Conservation (phyloP, 2,888 invertebrate genomes). For the Linyphia triangularis region DNA sequence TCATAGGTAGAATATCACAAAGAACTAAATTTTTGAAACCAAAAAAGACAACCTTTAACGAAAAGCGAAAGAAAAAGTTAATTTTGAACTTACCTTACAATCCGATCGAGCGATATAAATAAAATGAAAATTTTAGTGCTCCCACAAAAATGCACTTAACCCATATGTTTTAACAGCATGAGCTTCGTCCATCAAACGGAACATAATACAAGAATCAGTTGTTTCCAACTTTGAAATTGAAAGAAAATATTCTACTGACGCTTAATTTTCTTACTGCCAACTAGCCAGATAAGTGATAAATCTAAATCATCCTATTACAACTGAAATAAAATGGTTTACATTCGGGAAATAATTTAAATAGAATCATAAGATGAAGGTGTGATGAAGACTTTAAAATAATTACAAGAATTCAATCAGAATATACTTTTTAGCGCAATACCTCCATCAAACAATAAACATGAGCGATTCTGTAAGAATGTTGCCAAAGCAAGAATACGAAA, state of each 20-base stretch:
- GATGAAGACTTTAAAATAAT: not conserved
- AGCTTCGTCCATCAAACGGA: not conserved
- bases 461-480: slow-evolving; percentile 23
- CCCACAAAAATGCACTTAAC: not conserved
- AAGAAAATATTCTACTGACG: slow-evolving; percentile 30
- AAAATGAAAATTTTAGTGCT: not conserved
- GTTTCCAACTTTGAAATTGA: not conserved
- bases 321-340: not conserved
- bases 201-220: slow-evolving; percentile 27
- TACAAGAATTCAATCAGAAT: slow-evolving; percentile 9
- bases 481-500: slow-evolving; percentile 17
- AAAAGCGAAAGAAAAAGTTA: not conserved
- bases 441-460: slow-evolving; percentile 66
- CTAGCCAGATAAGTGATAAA: not conserved
- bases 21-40: not conserved
- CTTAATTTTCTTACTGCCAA: slow-evolving; percentile 53
- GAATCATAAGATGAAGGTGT: not conserved
- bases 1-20: not conserved
- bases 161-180: slow-evolving; percentile 18
- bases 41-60: not conserved
- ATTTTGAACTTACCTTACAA: not conserved
- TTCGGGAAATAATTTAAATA: not conserved
- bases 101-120: not conserved
- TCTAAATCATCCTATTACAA: not conserved
- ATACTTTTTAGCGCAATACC: not conserved